Base-by-base conservation (phyloP, 2,888 invertebrate species). In the Andrena hattorfiana region DNA sequence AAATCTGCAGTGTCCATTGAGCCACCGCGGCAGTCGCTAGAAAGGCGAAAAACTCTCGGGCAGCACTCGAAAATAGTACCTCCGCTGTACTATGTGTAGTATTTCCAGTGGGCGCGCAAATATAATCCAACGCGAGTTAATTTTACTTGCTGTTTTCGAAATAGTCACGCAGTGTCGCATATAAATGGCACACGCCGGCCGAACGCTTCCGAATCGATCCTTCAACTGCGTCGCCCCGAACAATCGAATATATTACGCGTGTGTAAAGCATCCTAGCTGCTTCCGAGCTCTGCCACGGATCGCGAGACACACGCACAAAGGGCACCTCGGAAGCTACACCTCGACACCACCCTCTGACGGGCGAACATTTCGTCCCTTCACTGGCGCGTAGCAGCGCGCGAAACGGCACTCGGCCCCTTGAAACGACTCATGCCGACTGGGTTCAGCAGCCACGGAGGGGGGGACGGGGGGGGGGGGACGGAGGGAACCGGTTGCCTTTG, bases 81-180 rank as follows among this genome's bases (percentile, higher is more conserved):
- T 16, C 4, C 16, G 6, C n/a, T 26, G 42, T 51, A 64, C 59
- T 68, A 66, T 64, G 64, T 51, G 64, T 51, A 66, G 62, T 30
- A 60, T 68, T 74, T 64, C 77, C 67, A 35, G 59, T 2, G 42
- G n/a, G 51, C 49, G 71, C 66, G 48, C 6, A 49, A 56, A 68
- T 71, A 81, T 81, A 81, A 62, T 72, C 63, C 67, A 59, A 23
- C 42, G 20, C 48, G 30, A 26, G 81, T 81, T 83, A 83, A 83
- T 83, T 83, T 77, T 64, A 59, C 51, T 42, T 32, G 68, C 60
- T 35, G 66, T 67, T 66, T 76, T 83, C 60, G 49, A 83, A 83
- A 83, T 81, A 83, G 73, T 66, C 49, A 13, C 51, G 42, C 35
- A 28, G 69, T 48, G n/a, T 79, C 71, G 79, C 66, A 66, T 73